A percentile compares a stretch with the other conserved stretches of the same genome.
Evolutionary conservation across 2,797 vertebrate genomes (phyloP).

Genomic region (Tarsius wallacei): DNA sequence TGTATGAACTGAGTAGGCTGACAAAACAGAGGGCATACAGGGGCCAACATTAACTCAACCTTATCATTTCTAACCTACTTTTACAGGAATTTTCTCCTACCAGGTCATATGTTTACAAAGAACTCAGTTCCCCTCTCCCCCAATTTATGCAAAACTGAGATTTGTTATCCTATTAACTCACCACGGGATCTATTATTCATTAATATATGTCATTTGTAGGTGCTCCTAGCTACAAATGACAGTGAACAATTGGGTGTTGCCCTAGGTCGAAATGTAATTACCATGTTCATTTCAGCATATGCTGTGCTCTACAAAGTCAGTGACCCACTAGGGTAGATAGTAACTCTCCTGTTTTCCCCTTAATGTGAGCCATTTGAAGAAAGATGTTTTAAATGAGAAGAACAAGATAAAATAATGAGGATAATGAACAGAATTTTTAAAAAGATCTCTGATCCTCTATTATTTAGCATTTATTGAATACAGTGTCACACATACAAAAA

Average conservation of each 20-base stretch:
- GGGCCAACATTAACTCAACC: neutral
- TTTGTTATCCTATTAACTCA: conserved; percentile 72
- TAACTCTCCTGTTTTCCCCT: neutral
- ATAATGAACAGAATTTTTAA: conserved; percentile 27
- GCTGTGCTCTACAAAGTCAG: neutral
- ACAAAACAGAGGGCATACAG: neutral
- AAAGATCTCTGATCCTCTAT: conserved; percentile 34
- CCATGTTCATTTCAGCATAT: conserved; percentile 30
- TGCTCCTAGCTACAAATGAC: conserved; percentile 47
- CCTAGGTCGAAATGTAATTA: conserved; percentile 70
- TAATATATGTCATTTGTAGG: conserved; percentile 69
- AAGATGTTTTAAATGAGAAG: conserved; percentile 59
- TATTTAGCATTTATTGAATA: conserved; percentile 58
- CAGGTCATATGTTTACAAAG: conserved; percentile 32
- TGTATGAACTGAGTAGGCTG: neutral
- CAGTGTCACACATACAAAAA: neutral
- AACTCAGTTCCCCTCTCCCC: neutral
- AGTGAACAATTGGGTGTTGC: conserved; percentile 37
- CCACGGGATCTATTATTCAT: conserved; percentile 66
- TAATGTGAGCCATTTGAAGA: neutral
- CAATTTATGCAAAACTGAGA: neutral
- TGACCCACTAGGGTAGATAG: neutral
- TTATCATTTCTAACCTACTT: conserved; percentile 34
- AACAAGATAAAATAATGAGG: conserved; percentile 31
- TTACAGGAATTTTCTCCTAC: neutral